A percentile compares a stretch with the other conserved stretches of the same genome.
phyloP scores from a whole-genome alignment of 2,797 vertebrate genomes.

The Neomorphus geoffroyi region DNA sequence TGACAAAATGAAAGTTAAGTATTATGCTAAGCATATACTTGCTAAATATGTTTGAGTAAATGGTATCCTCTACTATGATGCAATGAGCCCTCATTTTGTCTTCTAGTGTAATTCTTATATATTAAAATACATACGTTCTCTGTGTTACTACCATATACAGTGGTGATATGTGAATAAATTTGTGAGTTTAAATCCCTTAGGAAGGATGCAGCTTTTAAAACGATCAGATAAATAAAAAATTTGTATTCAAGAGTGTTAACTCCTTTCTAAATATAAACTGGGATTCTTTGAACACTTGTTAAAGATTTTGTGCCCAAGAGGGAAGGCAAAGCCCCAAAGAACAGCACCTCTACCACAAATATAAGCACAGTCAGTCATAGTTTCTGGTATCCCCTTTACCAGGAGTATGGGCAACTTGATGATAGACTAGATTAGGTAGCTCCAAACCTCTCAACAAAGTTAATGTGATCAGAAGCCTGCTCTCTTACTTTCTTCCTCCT shows the following conservation, averaged over 20 bases:
- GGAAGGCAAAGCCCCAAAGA: background rate
- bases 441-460: background rate
- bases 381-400: background rate
- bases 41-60: background rate
- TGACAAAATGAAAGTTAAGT: background rate
- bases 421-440: background rate
- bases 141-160: background rate
- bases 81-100: background rate
- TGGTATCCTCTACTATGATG: background rate
- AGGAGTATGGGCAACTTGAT: background rate
- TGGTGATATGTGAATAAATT: background rate
- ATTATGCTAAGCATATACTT: background rate
- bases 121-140: background rate
- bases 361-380: background rate
- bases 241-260: background rate
- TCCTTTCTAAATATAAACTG: background rate
- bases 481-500: background rate
- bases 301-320: background rate
- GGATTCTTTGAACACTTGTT: background rate
- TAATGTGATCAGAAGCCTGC: background rate
- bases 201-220: background rate
- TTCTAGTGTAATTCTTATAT: background rate
- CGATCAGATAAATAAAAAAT: background rate
- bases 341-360: background rate
- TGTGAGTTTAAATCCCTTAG: background rate